Conservation (phyloP, 2,113 vertebrate genomes). For the Neofelis nebulosa region DNA sequence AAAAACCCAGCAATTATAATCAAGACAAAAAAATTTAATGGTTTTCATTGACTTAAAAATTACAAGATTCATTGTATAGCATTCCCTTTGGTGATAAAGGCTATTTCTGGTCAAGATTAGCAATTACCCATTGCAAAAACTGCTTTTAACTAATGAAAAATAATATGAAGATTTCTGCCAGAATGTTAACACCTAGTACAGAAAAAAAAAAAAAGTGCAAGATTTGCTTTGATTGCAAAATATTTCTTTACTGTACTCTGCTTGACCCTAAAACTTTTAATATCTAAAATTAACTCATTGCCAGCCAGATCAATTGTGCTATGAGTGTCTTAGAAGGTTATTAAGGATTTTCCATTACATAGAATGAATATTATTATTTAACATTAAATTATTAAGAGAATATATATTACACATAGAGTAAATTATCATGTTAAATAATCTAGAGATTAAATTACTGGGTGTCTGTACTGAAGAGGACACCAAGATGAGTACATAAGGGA, state of each 20-base stretch:
- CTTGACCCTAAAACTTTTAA: conserved; percentile 28
- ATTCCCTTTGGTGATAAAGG: conserved; percentile 37
- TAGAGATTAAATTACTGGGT: neutral
- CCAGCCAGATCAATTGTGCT: neutral
- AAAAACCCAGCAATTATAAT: neutral
- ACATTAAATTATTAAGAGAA: conserved; percentile 10
- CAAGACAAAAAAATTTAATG: neutral
- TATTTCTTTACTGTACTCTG: neutral
- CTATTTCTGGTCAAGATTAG: conserved; percentile 44
- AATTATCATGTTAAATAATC: conserved; percentile 25
- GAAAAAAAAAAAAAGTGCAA: conserved; percentile 16
- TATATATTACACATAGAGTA: neutral
- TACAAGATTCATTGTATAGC: neutral
- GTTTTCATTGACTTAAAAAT: conserved; percentile 31
- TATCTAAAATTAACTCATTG: conserved; percentile 36
- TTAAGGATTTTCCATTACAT: neutral
- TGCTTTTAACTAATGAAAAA: conserved; percentile 58
- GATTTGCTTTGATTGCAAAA: conserved; percentile 50
- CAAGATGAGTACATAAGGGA: neutral
- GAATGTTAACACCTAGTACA: conserved; percentile 31
- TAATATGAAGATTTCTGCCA: conserved; percentile 34
- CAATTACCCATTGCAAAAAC: conserved; percentile 46
- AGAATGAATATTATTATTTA: conserved; percentile 16
- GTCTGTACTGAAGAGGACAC: neutral
- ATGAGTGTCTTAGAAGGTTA: neutral